Evolutionary conservation across 2,113 vertebrate species (phyloP).

Genomic region (Azemiops feae): DNA sequence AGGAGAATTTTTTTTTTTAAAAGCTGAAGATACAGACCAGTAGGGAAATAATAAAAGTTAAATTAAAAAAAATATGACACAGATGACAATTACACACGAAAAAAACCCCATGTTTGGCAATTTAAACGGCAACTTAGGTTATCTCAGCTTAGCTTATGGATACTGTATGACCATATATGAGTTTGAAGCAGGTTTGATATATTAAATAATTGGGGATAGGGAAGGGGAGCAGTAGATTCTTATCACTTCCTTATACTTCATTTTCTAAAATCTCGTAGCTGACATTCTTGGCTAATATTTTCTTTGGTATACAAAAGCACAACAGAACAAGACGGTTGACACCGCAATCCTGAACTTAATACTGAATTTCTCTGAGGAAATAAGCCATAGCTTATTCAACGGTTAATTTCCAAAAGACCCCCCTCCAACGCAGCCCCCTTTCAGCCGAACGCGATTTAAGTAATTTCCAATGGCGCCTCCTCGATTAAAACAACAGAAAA

Average conservation of each 20-base stretch:
- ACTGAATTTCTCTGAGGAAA: conserved; percentile 9
- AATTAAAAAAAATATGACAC: not conserved
- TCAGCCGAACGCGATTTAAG: conserved; percentile 8
- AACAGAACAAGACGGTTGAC: not conserved
- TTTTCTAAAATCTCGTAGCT: not conserved
- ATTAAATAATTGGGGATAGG: not conserved
- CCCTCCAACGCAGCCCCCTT: not conserved
- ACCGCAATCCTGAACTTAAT: not conserved
- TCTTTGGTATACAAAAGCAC: conserved; percentile 49
- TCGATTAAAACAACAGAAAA: not conserved
- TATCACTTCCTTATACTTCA: conserved; percentile 19
- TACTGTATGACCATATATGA: not conserved
- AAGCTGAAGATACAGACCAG: conserved; percentile 36
- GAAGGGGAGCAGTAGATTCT: not conserved
- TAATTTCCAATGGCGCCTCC: conserved; percentile 1
- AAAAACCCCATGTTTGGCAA: not conserved
- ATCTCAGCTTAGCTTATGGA: not conserved
- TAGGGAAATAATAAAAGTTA: conserved; percentile 50
- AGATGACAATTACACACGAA: not conserved
- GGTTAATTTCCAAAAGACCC: conserved; percentile 33
- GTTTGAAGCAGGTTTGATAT: not conserved
- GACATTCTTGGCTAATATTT: not conserved
- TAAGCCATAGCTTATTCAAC: conserved; percentile 21
- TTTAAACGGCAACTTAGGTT: not conserved
- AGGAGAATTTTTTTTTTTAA: conserved; percentile 48